These are phyloP conservation scores for Drepana falcataria DNA, from an alignment of 2,888 invertebrate genomes.

Conservation along the genomic window DNA sequence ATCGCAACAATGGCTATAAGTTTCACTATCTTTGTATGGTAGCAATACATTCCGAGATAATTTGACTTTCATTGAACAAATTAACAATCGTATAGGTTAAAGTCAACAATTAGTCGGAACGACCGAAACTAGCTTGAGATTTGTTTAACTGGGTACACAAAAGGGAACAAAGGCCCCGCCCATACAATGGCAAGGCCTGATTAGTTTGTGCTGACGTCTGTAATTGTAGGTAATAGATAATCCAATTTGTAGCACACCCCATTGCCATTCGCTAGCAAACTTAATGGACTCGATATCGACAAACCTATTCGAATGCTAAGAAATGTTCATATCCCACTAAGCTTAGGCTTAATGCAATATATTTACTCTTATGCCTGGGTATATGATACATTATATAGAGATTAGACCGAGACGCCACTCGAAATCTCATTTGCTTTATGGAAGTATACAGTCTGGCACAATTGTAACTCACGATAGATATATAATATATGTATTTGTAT, in stretches of 20 bases:
- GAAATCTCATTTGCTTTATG: too few relatives aligned
- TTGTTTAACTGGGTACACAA: constrained; percentile 30
- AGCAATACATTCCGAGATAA: neutral
- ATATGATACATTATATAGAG: too few relatives aligned
- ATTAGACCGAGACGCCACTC: too few relatives aligned
- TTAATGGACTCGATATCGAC: constrained; percentile 26
- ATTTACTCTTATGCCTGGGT: too few relatives aligned
- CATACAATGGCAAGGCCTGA: constrained; percentile 30
- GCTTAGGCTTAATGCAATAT: too few relatives aligned
- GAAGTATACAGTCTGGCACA: too few relatives aligned
- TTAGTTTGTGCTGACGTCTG: constrained; percentile 41
- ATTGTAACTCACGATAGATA: too few relatives aligned
- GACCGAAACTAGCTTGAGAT: constrained; percentile 36
- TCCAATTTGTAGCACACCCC: constrained; percentile 41
- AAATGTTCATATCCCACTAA: neutral
- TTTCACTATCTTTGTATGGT: neutral
- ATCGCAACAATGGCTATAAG: too few relatives aligned
- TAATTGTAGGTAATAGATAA: constrained; percentile 46
- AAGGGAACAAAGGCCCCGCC: constrained; percentile 22
- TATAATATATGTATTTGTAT: too few relatives aligned
- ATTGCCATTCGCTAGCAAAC: constrained; percentile 30
- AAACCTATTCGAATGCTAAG: constrained; percentile 9
- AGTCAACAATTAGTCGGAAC: constrained; percentile 26
- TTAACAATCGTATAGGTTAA: constrained; percentile 20
- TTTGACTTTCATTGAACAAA: constrained; percentile 10